phyloP scores from a whole-genome alignment of 2,888 invertebrate genomes.

The Cerastoderma edule region DNA sequence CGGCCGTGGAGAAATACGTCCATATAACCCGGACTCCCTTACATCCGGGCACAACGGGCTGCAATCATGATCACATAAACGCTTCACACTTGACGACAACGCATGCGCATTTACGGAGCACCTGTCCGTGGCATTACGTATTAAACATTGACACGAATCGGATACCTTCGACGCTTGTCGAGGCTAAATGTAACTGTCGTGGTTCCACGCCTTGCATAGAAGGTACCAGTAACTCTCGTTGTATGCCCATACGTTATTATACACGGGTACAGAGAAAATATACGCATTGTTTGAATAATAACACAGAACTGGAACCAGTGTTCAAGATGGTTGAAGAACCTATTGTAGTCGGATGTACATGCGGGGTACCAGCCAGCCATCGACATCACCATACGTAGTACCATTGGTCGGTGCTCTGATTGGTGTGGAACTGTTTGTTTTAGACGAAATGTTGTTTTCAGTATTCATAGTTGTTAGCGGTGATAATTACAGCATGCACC shows the following conservation, averaged over 20 bases:
- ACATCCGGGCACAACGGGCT: not conserved
- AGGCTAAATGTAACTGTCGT: slow-evolving; percentile 31
- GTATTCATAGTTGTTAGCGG: too few relatives aligned
- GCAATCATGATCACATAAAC: not conserved
- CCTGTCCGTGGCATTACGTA: slow-evolving; percentile 31
- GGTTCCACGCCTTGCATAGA: slow-evolving; percentile 5
- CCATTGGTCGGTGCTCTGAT: too few relatives aligned
- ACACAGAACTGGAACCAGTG: not conserved
- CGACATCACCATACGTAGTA: not conserved
- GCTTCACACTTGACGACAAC: not conserved
- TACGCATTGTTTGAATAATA: not conserved
- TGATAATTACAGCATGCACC: too few relatives aligned
- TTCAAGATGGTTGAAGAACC: slow-evolving; percentile 7
- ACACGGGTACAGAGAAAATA: slow-evolving; percentile 7
- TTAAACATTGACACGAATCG: slow-evolving; percentile 26
- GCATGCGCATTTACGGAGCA: slow-evolving; percentile 1
- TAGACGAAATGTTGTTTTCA: too few relatives aligned
- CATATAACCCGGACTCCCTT: slow-evolving; percentile 1
- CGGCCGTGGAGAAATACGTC: not conserved
- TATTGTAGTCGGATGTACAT: slow-evolving; percentile 22
- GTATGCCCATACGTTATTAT: slow-evolving; percentile 21
- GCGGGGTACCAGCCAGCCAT: not conserved
- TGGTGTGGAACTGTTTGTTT: too few relatives aligned
- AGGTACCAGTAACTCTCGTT: not conserved
- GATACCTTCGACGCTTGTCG: slow-evolving; percentile 16